Evolutionary conservation across 2,797 vertebrate genomes (phyloP), one percentile per base, ranked within the genome.

Genomic region (Acanthopagrus latus): DNA sequence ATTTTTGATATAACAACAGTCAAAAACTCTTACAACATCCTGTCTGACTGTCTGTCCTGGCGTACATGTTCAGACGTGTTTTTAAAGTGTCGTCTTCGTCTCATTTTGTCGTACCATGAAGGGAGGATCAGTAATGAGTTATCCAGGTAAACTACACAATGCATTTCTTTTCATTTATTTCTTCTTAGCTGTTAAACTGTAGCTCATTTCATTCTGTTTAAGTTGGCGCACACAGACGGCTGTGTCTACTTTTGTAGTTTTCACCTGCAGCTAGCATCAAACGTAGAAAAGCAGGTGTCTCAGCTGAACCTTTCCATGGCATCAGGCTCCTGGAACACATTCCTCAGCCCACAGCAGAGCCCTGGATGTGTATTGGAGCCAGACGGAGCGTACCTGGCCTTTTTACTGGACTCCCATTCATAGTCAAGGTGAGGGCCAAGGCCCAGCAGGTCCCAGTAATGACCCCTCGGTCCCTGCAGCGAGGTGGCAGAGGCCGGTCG

Each of bases 281-380:
- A 21, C 16, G 9, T 20, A 44, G 17, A 14, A 21, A 57, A 57
- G 27, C 69, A 55, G 70, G 47, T 58, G 68, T 52, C 51, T 62
- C 12, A 4, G 9, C 54, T 46, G 25, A 38, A 64, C 25, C 17
- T 50, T 51, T 1, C 18, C 21, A 33, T 70, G 47, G 11, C 33
- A 70, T 1, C 18, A 4, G 23, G 6, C 13, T 72, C 46, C 17
- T 58, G 18, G 2, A 25, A 2, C 44, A 51, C 51, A 6, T 5
- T 0, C 0, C 18, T 18, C 18, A 12, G 25, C 21, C 14, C 12
- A 18, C 52, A 57, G 54, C 59, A 27, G 52, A 56, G 44, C 18
- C 75, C 41, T 27, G 81, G 43, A 73, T 91, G 93, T 86, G 92
- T 93, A 94, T 93, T 95, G 43, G 83, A 86, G 79, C 85, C 93